Conservation (phyloP, 2,113 vertebrate genomes). For the Oxygymnocypris stewartii region DNA sequence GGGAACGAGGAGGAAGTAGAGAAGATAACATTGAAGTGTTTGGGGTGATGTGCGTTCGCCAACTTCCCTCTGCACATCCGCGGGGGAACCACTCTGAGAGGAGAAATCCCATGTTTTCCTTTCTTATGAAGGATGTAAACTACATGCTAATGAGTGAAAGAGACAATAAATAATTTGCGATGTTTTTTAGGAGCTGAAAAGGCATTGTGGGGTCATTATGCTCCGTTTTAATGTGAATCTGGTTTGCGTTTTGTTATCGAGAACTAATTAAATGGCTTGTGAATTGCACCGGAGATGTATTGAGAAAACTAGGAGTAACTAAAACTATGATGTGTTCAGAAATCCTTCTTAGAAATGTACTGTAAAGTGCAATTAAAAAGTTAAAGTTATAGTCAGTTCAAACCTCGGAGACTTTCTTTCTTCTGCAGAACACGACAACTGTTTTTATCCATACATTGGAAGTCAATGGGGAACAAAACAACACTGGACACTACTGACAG, state of each 20-base stretch:
- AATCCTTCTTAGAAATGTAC: not conserved
- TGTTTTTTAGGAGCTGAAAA: slow-evolving; percentile 4
- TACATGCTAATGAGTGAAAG: slow-evolving; percentile 30
- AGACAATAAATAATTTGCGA: slow-evolving; percentile 25
- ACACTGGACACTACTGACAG: not conserved
- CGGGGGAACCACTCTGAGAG: slow-evolving; percentile 11
- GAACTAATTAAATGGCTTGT: slow-evolving; percentile 14
- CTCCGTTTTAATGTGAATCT: slow-evolving; percentile 23
- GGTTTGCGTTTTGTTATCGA: not conserved
- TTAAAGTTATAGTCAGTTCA: not conserved
- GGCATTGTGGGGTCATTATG: slow-evolving; percentile 17
- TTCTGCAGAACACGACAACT: not conserved
- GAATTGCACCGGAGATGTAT: not conserved
- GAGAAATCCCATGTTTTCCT: slow-evolving; percentile 37
- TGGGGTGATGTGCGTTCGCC: slow-evolving; percentile 20
- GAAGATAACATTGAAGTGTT: slow-evolving; percentile 38
- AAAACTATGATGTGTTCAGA: not conserved
- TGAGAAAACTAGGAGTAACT: not conserved
- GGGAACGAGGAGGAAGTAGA: slow-evolving; percentile 36
- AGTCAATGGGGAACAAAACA: not conserved
- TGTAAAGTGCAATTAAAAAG: not conserved
- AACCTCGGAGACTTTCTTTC: not conserved
- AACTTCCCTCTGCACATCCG: slow-evolving; percentile 19
- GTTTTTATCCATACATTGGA: not conserved
- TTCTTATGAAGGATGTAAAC: slow-evolving; percentile 29